These are phyloP conservation scores for Cremastinae sp. DNA, from an alignment of 2,888 invertebrate genomes.

Conservation along the genomic window DNA sequence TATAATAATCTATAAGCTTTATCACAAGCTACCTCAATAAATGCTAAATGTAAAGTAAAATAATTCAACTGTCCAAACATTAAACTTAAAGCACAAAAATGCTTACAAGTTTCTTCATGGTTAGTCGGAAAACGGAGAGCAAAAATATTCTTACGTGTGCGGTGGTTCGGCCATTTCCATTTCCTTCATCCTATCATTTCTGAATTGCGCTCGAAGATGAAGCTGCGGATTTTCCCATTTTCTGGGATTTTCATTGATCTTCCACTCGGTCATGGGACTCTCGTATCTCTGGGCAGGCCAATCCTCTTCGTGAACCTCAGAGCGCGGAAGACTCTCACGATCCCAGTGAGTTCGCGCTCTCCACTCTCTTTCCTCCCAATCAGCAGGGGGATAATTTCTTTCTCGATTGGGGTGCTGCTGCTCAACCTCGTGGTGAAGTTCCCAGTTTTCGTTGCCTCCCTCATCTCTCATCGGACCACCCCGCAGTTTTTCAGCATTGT, in stretches of 20 bases:
- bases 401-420: slow-evolving; percentile 69
- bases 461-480: slow-evolving; percentile 72
- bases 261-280: slow-evolving; percentile 76
- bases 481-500: slow-evolving; percentile 71
- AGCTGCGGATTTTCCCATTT: slow-evolving; percentile 77
- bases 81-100: too few relatives aligned
- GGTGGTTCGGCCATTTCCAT: slow-evolving; percentile 71
- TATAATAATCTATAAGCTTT: slow-evolving; percentile 10
- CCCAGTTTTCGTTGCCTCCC: slow-evolving; percentile 75
- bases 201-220: slow-evolving; percentile 74
- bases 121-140: neutral
- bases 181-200: slow-evolving; percentile 77
- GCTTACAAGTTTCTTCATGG: too few relatives aligned
- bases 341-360: slow-evolving; percentile 76
- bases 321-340: slow-evolving; percentile 76
- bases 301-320: slow-evolving; percentile 78
- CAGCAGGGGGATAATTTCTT: slow-evolving; percentile 69
- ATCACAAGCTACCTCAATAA: neutral
- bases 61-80: too few relatives aligned
- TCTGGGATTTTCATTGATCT: slow-evolving; percentile 71
- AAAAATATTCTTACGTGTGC: slow-evolving; percentile 64
- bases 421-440: slow-evolving; percentile 75
- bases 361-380: slow-evolving; percentile 79
- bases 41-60: neutral
- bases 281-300: slow-evolving; percentile 76